A percentile compares a stretch with the other conserved stretches of the same genome.
Evolutionary conservation across 2,888 invertebrate species (phyloP).

Genomic region (Drosophila heteroneura): DNA sequence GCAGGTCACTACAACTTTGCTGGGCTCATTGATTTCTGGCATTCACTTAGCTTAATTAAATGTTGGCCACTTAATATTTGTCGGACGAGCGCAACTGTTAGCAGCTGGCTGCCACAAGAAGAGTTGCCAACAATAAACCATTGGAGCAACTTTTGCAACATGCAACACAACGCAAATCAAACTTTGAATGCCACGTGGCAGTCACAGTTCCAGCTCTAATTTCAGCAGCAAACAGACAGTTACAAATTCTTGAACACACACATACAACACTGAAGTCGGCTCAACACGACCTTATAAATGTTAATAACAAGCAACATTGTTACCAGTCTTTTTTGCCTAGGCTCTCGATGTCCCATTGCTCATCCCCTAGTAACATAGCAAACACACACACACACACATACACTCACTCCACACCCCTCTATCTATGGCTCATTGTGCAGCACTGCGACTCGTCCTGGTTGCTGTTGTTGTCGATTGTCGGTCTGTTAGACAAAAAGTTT

Average conservation of each 20-base stretch:
- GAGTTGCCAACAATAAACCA: conserved; percentile 3
- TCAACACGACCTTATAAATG: conserved; percentile 77
- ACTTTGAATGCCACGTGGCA: conserved; percentile 69
- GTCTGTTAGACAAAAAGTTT: conserved; percentile 77
- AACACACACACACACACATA: background rate
- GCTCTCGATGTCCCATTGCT: conserved; percentile 28
- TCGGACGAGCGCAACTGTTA: background rate
- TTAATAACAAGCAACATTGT: conserved; percentile 72
- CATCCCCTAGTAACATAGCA: conserved; percentile 33
- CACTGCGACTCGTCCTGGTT: conserved; percentile 30
- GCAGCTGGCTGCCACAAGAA: conserved; percentile 6
- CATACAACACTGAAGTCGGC: conserved; percentile 22
- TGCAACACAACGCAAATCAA: conserved; percentile 45
- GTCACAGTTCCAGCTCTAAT: conserved; percentile 3
- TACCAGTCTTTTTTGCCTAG: conserved; percentile 38
- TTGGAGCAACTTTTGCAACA: conserved; percentile 31
- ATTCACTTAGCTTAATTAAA: conserved; percentile 76
- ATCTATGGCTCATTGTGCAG: conserved; percentile 25
- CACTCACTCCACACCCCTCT: background rate
- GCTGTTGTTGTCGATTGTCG: conserved; percentile 48
- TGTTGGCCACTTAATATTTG: conserved; percentile 46
- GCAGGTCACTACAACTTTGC: background rate
- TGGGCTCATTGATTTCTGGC: conserved; percentile 63
- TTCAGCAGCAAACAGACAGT: conserved; percentile 27
- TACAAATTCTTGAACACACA: conserved; percentile 57